Evolutionary conservation across 2,888 invertebrate genomes (phyloP).

Genomic region (Andrena bucephala): DNA sequence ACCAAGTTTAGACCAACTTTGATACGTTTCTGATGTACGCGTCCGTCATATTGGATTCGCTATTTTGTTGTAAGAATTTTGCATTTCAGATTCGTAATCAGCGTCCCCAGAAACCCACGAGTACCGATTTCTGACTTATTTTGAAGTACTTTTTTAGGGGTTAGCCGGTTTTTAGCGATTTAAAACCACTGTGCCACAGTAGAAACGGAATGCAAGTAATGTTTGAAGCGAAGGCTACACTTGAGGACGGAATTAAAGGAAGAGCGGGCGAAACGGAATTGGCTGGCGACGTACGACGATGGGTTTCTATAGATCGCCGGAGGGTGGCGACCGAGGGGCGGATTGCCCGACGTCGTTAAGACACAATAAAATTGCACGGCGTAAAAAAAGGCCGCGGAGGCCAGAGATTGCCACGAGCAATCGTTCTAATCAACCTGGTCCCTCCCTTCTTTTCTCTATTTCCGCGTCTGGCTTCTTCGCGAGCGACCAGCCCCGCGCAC

Average conservation of each 20-base stretch:
- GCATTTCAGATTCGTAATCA: no score
- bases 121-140: no score
- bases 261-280: constrained; percentile 68
- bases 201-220: constrained; percentile 2
- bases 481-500: constrained; percentile 16
- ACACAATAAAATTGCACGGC: constrained; percentile 76
- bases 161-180: no score
- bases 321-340: constrained; percentile 32
- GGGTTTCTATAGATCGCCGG: constrained; percentile 42
- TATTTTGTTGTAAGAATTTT: no score
- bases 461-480: constrained; percentile 1
- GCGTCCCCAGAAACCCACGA: no score
- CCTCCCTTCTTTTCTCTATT: constrained; percentile 24
- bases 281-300: constrained; percentile 64
- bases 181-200: background rate
- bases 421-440: constrained; percentile 70
- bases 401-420: constrained; percentile 69
- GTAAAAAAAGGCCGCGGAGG: constrained; percentile 60
- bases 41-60: no score
- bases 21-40: no score
- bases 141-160: no score
- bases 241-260: constrained; percentile 58
- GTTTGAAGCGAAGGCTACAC: constrained; percentile 20
- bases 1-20: no score
- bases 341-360: constrained; percentile 77